Conservation (phyloP, 2,888 invertebrate species). For the Sycophila texana region DNA sequence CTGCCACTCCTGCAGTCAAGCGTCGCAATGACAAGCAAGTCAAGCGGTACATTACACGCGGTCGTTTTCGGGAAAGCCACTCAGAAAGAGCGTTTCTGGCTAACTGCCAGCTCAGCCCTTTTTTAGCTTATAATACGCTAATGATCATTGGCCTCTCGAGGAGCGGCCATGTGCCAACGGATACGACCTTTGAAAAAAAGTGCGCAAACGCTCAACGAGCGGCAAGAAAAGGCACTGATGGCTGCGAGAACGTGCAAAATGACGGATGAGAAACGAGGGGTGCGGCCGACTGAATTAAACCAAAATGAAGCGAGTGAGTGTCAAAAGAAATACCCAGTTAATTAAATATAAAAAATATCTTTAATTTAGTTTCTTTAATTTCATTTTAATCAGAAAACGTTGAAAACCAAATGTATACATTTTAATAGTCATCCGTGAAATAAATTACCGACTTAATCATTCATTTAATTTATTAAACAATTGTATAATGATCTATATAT, state of each 20-base stretch:
- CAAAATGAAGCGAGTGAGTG: not conserved
- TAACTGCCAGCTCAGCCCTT: conserved; percentile 19
- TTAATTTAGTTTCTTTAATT: too few relatives aligned
- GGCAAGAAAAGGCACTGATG: conserved; percentile 7
- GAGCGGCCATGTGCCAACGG: conserved; percentile 17
- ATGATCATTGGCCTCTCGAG: conserved; percentile 47
- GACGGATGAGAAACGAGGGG: not conserved
- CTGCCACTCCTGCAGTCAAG: too few relatives aligned
- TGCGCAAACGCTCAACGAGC: not conserved
- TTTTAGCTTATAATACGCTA: conserved; percentile 45
- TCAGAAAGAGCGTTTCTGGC: conserved; percentile 15
- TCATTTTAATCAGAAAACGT: too few relatives aligned
- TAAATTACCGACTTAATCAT: too few relatives aligned
- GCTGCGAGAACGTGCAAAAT: not conserved
- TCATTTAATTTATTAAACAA: too few relatives aligned
- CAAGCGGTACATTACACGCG: not conserved
- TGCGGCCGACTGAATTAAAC: not conserved
- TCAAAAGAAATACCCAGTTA: too few relatives aligned
- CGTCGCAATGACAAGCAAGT: not conserved
- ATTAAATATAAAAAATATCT: too few relatives aligned
- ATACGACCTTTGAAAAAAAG: not conserved
- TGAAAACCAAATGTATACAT: too few relatives aligned
- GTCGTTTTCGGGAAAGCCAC: conserved; percentile 16
- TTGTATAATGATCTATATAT: too few relatives aligned
- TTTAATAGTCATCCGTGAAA: too few relatives aligned